Evolutionary conservation across 2,113 vertebrate genomes (phyloP), one percentile per base, ranked within the genome.

Genomic region (Toxostoma redivivum): DNA sequence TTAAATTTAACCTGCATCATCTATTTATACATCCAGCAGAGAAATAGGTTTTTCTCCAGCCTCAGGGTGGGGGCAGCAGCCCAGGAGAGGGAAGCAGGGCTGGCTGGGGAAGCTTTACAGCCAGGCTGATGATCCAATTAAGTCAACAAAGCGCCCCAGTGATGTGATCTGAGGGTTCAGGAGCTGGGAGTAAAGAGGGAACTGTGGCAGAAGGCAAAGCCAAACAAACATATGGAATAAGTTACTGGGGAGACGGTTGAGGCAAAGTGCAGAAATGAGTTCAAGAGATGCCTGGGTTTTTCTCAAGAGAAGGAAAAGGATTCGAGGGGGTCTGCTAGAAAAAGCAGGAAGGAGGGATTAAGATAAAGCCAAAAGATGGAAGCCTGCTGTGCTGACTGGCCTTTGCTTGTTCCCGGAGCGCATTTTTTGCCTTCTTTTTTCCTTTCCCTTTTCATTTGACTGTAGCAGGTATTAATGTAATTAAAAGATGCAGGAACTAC

Each of bases 221-320:
- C 93, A 92, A 96, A 94, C 92, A 81, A 90, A 92, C 97, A 95
- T 95, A 93, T 94, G 97, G 95, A 97, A 97, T 67, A 96, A 96
- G 86, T 98, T 97, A 97, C 7, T 0, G 21, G 54, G 70, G 71
- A 95, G 90, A 93, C 45, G 7, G 73, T 18, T 74, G 79, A 96
- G 94, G 89, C 76, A 85, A 92, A 94, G 84, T 73, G 79, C 87
- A 93, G 91, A 96, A 95, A 90, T 71, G 72, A 95, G 91, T 95
- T 95, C 93, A 88, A 78, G 91, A 72, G 77, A 89, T 81, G 89
- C 90, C 88, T 94, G 88, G 72, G 76, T 85, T 94, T 88, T 74
- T 96, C 86, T 92, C 58, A 54, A 73, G 78, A 96, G 90, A 92
- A 94, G 95, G 87, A 88, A 97, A 87, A 95, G 71, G 84, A 93